Evolutionary conservation across 2,113 vertebrate species (phyloP).

Genomic region (Chelonoidis abingdonii): DNA sequence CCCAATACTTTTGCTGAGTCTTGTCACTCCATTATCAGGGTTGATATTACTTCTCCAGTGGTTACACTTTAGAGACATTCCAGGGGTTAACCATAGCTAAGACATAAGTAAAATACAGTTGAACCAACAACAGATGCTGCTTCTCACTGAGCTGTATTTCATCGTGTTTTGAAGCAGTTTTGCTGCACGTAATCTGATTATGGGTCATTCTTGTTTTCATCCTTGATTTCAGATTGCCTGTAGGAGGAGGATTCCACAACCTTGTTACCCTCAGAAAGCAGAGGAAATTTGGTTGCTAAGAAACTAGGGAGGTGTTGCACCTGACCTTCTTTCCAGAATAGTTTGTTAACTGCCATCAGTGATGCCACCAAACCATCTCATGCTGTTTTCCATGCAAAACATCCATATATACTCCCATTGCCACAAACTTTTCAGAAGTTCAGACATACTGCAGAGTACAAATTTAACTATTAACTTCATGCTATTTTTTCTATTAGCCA

Average conservation of each 20-base stretch:
- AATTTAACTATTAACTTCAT: not conserved
- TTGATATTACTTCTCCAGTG: not conserved
- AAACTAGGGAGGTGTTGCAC: conserved; percentile 63
- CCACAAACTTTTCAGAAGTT: not conserved
- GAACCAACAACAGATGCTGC: not conserved
- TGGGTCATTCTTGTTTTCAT: conserved; percentile 64
- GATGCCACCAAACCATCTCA: conserved; percentile 12
- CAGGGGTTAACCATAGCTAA: not conserved
- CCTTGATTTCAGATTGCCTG: conserved; percentile 66
- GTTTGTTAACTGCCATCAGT: conserved; percentile 45
- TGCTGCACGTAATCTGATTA: not conserved
- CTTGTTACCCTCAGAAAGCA: conserved; percentile 61
- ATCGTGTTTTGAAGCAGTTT: not conserved
- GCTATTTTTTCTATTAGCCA: not conserved
- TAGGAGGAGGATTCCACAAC: conserved; percentile 65
- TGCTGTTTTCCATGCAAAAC: conserved; percentile 3
- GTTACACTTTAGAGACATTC: not conserved
- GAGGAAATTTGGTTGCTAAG: conserved; percentile 79
- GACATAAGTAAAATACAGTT: not conserved
- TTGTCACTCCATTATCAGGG: not conserved
- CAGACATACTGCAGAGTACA: not conserved
- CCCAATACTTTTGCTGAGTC: not conserved
- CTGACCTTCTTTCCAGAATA: conserved; percentile 40
- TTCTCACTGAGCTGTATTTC: not conserved
- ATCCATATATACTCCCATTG: not conserved